A percentile compares a stretch with the other conserved stretches of the same genome.
Evolutionary conservation across 1,140 invertebrate species (phyloP).

Genomic region (Drosophila mauritiana): DNA sequence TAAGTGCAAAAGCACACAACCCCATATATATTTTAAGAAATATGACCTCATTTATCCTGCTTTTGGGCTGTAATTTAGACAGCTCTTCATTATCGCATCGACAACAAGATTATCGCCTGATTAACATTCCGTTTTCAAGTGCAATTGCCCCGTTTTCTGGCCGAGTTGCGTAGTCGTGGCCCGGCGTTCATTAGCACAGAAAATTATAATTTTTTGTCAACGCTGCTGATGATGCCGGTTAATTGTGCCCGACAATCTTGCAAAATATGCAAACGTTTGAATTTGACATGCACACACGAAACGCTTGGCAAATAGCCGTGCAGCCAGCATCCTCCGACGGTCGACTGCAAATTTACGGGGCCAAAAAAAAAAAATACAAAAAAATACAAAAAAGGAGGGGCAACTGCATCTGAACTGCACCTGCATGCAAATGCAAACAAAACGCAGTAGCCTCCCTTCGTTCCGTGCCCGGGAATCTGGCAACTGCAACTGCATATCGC

Average conservation of each 20-base stretch:
- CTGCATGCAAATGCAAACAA: slow-evolving; percentile 74
- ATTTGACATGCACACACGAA: slow-evolving; percentile 81
- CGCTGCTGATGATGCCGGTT: slow-evolving; percentile 71
- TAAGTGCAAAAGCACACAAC: background rate
- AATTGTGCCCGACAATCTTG: slow-evolving; percentile 80
- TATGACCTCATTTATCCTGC: slow-evolving; percentile 7
- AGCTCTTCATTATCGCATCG: slow-evolving; percentile 43
- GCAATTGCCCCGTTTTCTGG: slow-evolving; percentile 56
- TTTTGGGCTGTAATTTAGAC: slow-evolving; percentile 30
- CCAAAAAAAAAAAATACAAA: background rate
- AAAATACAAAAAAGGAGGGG: background rate
- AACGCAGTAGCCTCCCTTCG: slow-evolving; percentile 30
- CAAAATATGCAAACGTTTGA: slow-evolving; percentile 82
- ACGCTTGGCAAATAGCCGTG: slow-evolving; percentile 74
- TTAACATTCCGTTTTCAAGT: slow-evolving; percentile 60
- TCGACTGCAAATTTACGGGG: slow-evolving; percentile 11
- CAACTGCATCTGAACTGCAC: slow-evolving; percentile 70
- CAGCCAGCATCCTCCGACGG: slow-evolving; percentile 55
- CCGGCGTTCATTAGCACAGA: slow-evolving; percentile 67
- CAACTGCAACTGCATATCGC: slow-evolving; percentile 59
- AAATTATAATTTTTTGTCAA: slow-evolving; percentile 79
- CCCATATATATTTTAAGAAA: background rate
- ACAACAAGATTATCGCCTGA: slow-evolving; percentile 55
- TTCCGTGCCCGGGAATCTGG: background rate
- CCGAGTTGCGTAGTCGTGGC: slow-evolving; percentile 22